A percentile compares a stretch with the other conserved stretches of the same genome.
Conservation (phyloP, 2,888 invertebrate species). For the Tanypteryx hageni region DNA sequence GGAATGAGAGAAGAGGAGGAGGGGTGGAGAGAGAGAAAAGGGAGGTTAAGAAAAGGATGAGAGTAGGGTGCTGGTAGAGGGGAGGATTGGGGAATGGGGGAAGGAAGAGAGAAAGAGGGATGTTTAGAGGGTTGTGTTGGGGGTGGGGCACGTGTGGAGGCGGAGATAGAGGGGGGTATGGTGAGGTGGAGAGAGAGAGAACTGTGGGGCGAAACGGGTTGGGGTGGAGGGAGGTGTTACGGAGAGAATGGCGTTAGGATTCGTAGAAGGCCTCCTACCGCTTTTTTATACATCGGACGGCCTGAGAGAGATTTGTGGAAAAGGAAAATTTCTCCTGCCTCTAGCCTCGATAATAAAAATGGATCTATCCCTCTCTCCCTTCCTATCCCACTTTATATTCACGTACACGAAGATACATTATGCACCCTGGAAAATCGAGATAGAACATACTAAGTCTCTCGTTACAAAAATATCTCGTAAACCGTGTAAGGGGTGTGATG, state of each 20-base stretch:
- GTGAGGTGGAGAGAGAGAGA: neutral
- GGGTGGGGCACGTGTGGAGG: neutral
- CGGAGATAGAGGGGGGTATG: neutral
- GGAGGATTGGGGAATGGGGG: neutral
- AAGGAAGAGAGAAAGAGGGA: neutral
- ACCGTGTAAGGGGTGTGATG: neutral
- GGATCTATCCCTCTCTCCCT: neutral
- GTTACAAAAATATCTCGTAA: neutral
- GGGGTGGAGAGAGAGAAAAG: neutral
- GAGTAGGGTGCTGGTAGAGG: neutral
- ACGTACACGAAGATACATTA: neutral
- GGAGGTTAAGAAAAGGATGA: neutral
- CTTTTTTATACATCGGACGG: neutral
- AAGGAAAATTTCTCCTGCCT: neutral
- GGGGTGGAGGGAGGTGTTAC: neutral
- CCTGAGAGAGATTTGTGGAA: neutral
- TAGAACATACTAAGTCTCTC: neutral
- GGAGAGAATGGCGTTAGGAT: neutral
- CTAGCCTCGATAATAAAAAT: neutral
- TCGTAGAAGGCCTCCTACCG: neutral
- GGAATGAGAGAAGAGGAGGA: neutral
- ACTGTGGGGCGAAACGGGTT: neutral
- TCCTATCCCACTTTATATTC: neutral
- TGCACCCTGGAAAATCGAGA: neutral
- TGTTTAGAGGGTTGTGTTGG: too few relatives aligned